Percentiles rank a stretch among this genome's conserved stretches.
phyloP scores from a whole-genome alignment of 2,797 vertebrate genomes.

The Mormyrus hasselquistii region DNA sequence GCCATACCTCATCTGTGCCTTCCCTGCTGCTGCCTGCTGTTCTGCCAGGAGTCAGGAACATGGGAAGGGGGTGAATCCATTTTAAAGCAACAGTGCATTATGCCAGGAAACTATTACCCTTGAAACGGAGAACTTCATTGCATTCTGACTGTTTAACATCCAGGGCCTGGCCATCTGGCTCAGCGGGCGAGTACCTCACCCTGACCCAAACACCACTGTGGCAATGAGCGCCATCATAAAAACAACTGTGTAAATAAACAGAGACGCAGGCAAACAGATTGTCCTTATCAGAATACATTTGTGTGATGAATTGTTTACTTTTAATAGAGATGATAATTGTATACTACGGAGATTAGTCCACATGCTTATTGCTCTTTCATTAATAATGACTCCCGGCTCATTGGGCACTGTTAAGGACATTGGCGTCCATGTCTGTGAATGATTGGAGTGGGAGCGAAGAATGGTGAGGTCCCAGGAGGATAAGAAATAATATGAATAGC shows the following conservation, averaged over 20 bases:
- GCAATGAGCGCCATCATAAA: constrained; percentile 20
- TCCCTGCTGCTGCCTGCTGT: constrained; percentile 55
- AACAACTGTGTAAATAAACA: neutral
- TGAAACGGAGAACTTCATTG: constrained; percentile 56
- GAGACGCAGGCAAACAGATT: neutral
- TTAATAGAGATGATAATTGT: neutral
- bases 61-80: constrained; percentile 47
- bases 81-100: constrained; percentile 35
- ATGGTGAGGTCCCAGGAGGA: neutral
- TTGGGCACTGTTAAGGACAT: neutral
- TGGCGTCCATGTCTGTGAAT: neutral
- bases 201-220: constrained; percentile 43
- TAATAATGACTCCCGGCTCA: neutral
- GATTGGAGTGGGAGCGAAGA: neutral
- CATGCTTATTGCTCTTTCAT: neutral
- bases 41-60: constrained; percentile 47
- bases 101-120: constrained; percentile 9
- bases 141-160: constrained; percentile 50
- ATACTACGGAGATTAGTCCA: neutral
- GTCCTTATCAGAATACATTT: neutral
- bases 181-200: constrained; percentile 38
- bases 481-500: neutral
- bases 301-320: neutral
- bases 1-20: constrained; percentile 46
- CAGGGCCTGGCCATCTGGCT: constrained; percentile 42